Base-by-base conservation (phyloP, 2,888 invertebrate genomes). In the Lycocerus yunnanus region DNA sequence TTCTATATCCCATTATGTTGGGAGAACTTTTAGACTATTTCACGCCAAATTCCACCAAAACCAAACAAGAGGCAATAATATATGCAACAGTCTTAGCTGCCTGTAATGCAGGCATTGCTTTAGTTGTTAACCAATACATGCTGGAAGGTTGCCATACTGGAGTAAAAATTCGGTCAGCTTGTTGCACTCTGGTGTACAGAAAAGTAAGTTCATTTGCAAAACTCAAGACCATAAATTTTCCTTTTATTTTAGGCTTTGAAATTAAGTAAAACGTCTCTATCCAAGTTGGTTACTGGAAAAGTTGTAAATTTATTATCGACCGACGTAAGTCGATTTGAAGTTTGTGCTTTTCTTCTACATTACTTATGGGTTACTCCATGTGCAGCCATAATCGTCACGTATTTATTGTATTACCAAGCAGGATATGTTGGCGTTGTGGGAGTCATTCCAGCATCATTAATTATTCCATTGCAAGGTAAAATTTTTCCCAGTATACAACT, bases 281-380 rank as follows among this genome's bases (percentile, higher is more conserved):
- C 91, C 2, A 89, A 92, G 82, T 93, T 94, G 0, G 92, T 97
- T 0, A 93, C 94, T 0, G 98, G 98, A 0, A 96, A 97, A 86
- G 92, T 98, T 71, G 94, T 98, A 13, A 98, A 98, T 88, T 88
- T 98, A 4, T 89, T 98, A 70, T 97, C 97, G 4, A 98, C 97
- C 83, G 98, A 98, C 86, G 96, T 98, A 10, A 94, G 93, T 85
- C 92, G 97, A 59, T 95, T 98, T 84, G 98, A 98, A 86, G 90
- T 94, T 86, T 93, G 94, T 4, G 92, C 94, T 74, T 90, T 95
- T 72, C 95, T 93, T 85, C 88, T 96, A 8, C 95, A 97, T 85
- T 96, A 93, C 87, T 90, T 97, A 84, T 96, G 97, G 96, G 90
- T 96, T 43, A 92, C 95, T 77, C 97, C 97, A 0, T 76, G 90